Evolutionary conservation across 1,140 invertebrate genomes (phyloP), one percentile per base, ranked within the genome.

Genomic region (Planococcus citri): DNA sequence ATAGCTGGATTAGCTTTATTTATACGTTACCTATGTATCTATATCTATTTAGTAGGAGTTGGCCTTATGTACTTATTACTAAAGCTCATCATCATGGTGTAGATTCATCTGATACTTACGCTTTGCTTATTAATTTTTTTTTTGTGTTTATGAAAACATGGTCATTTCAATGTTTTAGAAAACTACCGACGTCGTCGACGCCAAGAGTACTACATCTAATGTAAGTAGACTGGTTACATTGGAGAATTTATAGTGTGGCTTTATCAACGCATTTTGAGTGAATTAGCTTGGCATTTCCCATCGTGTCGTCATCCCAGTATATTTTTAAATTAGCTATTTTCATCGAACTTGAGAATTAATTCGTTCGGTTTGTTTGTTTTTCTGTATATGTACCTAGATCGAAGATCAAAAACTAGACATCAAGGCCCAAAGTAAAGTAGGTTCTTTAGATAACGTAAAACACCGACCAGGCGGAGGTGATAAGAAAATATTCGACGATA

Each of bases 381-480:
- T 79, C n/a, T n/a, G n/a, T n/a, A n/a, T n/a, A n/a, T n/a, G n/a
- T n/a, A n/a, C n/a, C n/a, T 85, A 94, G 91, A 92, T 94, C 77
- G 89, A 92, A 81, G 88, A 84, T 75, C 87, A 90, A 80, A 92
- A 92, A 80, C 77, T 94, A 78, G 89, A 92, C 74, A 84, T 91
- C 77, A 90, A 91, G 79, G 90, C 87, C 71, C 85, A 90, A 78
- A 91, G 89, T 79, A 92, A 92, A 81, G 83, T 96, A 73, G 92
- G 92, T 68, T 96, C 93, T 24, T 77, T 96, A 82, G 91, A 95
- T 77, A 97, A 98, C 79, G 86, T 95, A 70, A 92, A 93, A 78
- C 88, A 98, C 81, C 90, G 86, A 80, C 91, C 95, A 60, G 91
- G 93, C 70, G 95, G 95, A 69, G 95, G 95, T 38, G 91, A 92